phyloP scores from a whole-genome alignment of 2,888 invertebrate species.

The Platycheirus rosarum region DNA sequence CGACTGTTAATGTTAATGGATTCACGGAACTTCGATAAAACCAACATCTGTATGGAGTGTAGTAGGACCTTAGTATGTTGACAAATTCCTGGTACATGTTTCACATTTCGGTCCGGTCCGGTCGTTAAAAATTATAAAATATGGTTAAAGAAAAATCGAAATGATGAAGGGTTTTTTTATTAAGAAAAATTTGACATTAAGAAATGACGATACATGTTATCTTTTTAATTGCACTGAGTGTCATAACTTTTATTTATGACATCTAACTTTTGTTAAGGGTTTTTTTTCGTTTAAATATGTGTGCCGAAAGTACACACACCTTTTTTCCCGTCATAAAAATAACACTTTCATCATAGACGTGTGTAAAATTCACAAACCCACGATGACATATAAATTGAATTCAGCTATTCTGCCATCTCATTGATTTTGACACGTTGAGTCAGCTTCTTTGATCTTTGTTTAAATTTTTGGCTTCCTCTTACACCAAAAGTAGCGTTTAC shows the following conservation, averaged over 20 bases:
- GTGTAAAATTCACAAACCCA: too few species aligned
- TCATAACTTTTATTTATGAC: background rate
- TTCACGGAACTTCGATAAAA: conserved; percentile 50
- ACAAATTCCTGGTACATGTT: conserved; percentile 35
- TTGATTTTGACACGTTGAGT: too few species aligned
- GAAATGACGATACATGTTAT: background rate
- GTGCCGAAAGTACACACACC: too few species aligned
- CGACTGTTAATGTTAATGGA: conserved; percentile 12
- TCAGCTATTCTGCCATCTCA: too few species aligned
- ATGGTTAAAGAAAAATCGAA: background rate
- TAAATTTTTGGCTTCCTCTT: too few species aligned
- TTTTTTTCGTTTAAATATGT: background rate
- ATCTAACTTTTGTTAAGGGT: background rate
- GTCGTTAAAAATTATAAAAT: conserved; percentile 7
- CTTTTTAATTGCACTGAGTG: background rate
- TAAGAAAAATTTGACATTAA: background rate
- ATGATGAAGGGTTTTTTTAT: background rate
- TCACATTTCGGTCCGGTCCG: background rate
- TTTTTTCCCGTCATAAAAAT: too few species aligned
- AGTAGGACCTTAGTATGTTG: conserved; percentile 6
- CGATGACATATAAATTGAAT: too few species aligned
- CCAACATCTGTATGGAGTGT: conserved; percentile 32
- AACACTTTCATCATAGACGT: too few species aligned
- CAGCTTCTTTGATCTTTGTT: too few species aligned
- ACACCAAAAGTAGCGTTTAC: too few species aligned